phyloP scores from a whole-genome alignment of 2,113 vertebrate species.

The Ramphastos sulfuratus region DNA sequence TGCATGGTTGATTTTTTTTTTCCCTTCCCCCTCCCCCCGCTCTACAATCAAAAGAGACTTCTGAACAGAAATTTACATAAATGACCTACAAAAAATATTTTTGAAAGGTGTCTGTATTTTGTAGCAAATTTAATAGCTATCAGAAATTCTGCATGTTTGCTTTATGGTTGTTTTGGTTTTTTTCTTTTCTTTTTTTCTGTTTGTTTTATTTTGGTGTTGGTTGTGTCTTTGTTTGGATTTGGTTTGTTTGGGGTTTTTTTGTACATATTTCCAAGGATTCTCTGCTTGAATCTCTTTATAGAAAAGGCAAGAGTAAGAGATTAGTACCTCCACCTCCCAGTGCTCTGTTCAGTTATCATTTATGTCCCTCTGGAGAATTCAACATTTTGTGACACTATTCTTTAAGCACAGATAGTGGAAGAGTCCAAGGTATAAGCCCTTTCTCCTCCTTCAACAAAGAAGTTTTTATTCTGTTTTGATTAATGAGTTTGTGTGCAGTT shows the following conservation, averaged over 20 bases:
- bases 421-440: neutral
- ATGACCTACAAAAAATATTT: neutral
- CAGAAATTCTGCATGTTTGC: neutral
- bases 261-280: neutral
- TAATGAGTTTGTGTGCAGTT: neutral
- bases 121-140: neutral
- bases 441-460: neutral
- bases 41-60: neutral
- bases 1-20: neutral
- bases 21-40: neutral
- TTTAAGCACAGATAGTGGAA: neutral
- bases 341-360: neutral
- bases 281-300: neutral
- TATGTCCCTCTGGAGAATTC: neutral
- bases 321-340: neutral
- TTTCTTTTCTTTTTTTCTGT: no score
- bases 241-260: neutral
- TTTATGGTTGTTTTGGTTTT: no score
- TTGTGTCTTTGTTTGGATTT: no score
- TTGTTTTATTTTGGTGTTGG: no score
- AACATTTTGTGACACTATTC: neutral
- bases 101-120: neutral
- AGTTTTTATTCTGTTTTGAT: neutral
- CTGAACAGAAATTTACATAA: neutral
- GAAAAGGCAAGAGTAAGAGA: neutral